A percentile compares a stretch with the other conserved stretches of the same genome.
Evolutionary conservation across 2,888 invertebrate genomes (phyloP).

Genomic region (Enchytraeus crypticus): DNA sequence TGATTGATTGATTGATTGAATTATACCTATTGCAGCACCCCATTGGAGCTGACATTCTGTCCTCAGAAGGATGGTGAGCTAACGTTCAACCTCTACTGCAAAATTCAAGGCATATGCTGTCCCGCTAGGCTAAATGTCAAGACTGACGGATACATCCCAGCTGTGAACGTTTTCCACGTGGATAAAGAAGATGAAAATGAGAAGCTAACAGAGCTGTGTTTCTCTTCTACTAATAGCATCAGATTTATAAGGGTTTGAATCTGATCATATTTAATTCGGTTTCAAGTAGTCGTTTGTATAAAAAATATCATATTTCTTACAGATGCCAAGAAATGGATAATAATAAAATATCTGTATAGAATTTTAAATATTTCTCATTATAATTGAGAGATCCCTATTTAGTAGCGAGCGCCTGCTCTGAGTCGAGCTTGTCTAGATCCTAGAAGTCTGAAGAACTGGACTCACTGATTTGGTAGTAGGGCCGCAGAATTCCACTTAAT

Average conservation of each 20-base stretch:
- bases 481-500: too few species aligned
- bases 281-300: neutral
- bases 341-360: too few species aligned
- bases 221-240: neutral
- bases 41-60: neutral
- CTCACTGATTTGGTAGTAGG: too few species aligned
- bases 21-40: neutral
- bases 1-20: neutral
- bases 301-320: too few species aligned
- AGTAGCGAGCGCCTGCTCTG: too few species aligned
- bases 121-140: neutral
- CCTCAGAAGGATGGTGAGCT: neutral
- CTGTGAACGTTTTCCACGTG: neutral
- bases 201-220: neutral
- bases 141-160: neutral
- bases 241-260: neutral
- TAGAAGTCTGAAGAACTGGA: too few species aligned
- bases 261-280: neutral
- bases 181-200: neutral
- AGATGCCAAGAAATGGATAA: too few species aligned
- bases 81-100: neutral
- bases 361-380: too few species aligned
- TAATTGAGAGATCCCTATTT: too few species aligned
- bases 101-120: neutral
- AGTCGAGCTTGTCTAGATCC: too few species aligned